Conservation (phyloP, 2,888 invertebrate species). For the Bedellia somnulentella region DNA sequence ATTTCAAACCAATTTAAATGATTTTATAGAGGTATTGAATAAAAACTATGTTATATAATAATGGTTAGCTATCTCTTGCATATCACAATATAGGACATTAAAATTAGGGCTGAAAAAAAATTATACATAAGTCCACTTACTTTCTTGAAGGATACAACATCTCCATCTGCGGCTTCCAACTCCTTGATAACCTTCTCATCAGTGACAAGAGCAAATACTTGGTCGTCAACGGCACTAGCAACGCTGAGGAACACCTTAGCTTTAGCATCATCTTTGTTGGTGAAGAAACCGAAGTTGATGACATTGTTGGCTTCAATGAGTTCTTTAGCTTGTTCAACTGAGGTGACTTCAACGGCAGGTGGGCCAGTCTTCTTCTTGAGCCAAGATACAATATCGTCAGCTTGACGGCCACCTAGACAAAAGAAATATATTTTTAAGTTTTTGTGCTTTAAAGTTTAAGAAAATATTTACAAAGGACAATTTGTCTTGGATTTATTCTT, state of each 20-base stretch:
- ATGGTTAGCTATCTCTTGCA: no score
- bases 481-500: no score
- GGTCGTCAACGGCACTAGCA: constrained; percentile 82
- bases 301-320: constrained; percentile 82
- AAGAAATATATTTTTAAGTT: no score
- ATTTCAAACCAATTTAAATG: no score
- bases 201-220: constrained; percentile 84
- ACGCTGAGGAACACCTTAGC: constrained; percentile 84
- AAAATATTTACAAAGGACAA: no score
- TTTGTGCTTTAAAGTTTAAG: not conserved
- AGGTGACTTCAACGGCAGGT: constrained; percentile 77
- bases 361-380: constrained; percentile 96
- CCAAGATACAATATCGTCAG: constrained; percentile 93
- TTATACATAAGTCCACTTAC: no score
- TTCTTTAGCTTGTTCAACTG: constrained; percentile 80
- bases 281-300: constrained; percentile 88
- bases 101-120: no score
- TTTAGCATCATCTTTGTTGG: constrained; percentile 73
- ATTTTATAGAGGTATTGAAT: no score
- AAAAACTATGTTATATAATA: no score
- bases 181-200: constrained; percentile 78
- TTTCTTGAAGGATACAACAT: constrained; percentile 89
- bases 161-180: constrained; percentile 76
- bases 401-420: constrained; percentile 92
- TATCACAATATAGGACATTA: no score